A percentile compares a stretch with the other conserved stretches of the same genome.
Conservation (phyloP, 2,888 invertebrate genomes). For the Pinctada fucata region DNA sequence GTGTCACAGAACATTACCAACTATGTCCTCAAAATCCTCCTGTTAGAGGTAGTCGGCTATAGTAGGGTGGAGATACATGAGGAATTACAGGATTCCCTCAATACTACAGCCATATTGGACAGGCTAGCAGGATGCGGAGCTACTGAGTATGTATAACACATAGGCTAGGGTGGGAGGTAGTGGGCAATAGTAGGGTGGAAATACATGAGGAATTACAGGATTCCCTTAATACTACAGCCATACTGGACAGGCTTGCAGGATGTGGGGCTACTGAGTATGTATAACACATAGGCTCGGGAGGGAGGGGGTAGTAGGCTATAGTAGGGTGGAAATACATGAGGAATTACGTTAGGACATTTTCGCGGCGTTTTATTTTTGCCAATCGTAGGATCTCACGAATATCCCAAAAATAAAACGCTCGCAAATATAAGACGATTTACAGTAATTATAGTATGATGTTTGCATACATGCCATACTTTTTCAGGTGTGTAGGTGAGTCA, state of each 20-base stretch:
- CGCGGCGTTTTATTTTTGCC: too few species aligned
- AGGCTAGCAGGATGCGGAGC: conserved; percentile 71
- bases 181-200: conserved; percentile 75
- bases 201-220: conserved; percentile 61
- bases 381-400: too few species aligned
- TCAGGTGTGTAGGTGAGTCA: too few species aligned
- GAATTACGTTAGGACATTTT: conserved; percentile 30
- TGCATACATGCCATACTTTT: too few species aligned
- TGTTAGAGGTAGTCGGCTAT: conserved; percentile 76
- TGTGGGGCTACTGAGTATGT: conserved; percentile 62
- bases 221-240: conserved; percentile 68
- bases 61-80: conserved; percentile 69
- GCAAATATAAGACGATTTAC: too few species aligned
- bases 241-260: conserved; percentile 72
- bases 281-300: conserved; percentile 48
- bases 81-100: conserved; percentile 62
- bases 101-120: conserved; percentile 70
- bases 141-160: conserved; percentile 50
- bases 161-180: conserved; percentile 66
- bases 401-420: too few species aligned
- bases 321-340: conserved; percentile 68
- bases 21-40: conserved; percentile 75
- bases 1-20: conserved; percentile 76
- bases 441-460: too few species aligned
- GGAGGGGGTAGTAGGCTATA: conserved; percentile 75